Evolutionary conservation across 1,140 invertebrate species (phyloP), one percentile per base, ranked within the genome.

Genomic region (Coelopa frigida): DNA sequence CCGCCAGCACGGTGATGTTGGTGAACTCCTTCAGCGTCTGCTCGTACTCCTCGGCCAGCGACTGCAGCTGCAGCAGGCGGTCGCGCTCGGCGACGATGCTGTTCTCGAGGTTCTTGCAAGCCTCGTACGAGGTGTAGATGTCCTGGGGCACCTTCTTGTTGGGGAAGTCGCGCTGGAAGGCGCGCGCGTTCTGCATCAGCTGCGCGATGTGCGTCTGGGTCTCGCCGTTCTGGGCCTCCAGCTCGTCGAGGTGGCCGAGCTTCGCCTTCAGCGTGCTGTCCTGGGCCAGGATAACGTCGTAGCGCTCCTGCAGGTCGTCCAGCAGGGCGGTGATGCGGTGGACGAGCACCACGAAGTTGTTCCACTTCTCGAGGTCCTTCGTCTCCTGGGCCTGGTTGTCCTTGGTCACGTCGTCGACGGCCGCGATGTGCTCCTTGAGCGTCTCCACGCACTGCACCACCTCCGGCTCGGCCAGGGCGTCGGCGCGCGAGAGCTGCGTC

Each of bases 1-100:
- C 83, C 3, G 88, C 87, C 4, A 90, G 77, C 23, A 87, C 80
- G 3, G 84, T 87, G 18, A 91, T 89, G 58, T 89, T 84, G 2
- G 78, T 78, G 53, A 92, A 89, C 67, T 91, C 87, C 57, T 85
- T 81, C 1, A 92, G 71, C 0, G 87, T 89, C 69, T 89, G 83
- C 58, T 87, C 84, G 58, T 92, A 92, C 62, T 92, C 89, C 58
- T 89, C 85, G 0, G 81, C 81, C 32, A 90, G 64, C 1, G 82
- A 78, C 12, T 83, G 70, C 20, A 87, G 58, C 57, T 89, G 85
- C 0, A 87, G 61, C 0, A 87, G 65, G 36, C 81, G 78, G 48
- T 89, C 85, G 26, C 85, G 75, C 70, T 90, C 85, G 0, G 76
- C 69, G 36, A 72, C 74, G 29, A 88, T 79, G 22, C 70, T 72